Conservation (phyloP, 2,888 invertebrate species). For the Dryococelus australis region DNA sequence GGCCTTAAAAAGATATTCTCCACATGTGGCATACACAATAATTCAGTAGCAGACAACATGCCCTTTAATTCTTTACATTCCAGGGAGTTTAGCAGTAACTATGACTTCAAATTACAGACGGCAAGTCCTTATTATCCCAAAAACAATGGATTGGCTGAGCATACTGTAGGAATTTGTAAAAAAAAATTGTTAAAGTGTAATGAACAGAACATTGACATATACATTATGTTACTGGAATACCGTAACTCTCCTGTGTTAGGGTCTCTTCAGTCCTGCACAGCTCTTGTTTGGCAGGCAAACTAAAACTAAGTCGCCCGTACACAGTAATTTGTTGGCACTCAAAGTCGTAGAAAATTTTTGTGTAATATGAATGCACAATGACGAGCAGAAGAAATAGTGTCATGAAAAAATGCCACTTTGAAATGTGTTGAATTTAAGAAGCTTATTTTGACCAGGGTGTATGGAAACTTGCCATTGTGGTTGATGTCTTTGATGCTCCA, state of each 20-base stretch:
- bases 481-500: background rate
- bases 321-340: background rate
- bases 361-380: background rate
- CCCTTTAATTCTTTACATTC: background rate
- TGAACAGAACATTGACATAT: background rate
- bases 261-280: background rate
- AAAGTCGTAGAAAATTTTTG: background rate
- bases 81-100: background rate
- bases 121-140: background rate
- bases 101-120: background rate
- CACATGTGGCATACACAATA: background rate
- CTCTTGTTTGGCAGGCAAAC: background rate
- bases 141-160: background rate
- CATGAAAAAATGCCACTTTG: background rate
- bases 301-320: background rate
- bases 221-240: background rate
- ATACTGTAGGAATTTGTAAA: background rate
- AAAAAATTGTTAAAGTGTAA: background rate
- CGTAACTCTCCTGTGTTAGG: background rate
- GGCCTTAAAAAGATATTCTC: background rate
- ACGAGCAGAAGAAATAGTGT: background rate
- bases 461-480: background rate
- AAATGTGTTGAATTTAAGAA: background rate
- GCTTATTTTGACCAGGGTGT: background rate
- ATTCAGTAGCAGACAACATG: background rate